Evolutionary conservation across 2,113 vertebrate genomes (phyloP).

Genomic region (Ammodytes dubius): DNA sequence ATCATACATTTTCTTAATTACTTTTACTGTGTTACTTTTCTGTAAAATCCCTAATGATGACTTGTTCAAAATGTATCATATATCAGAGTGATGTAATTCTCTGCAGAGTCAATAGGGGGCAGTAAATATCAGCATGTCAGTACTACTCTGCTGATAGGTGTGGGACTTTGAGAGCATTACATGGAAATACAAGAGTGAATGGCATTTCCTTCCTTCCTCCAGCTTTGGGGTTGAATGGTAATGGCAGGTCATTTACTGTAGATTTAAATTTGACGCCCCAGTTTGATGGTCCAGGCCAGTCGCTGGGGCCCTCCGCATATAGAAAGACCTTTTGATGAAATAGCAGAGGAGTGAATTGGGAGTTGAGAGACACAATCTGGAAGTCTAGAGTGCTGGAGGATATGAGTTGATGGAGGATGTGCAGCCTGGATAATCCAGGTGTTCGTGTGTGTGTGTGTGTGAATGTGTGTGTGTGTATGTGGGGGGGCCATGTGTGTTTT

Average conservation of each 20-base stretch:
- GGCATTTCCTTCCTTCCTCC: slow-evolving; percentile 31
- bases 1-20: not conserved
- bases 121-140: slow-evolving; percentile 60
- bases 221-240: slow-evolving; percentile 43
- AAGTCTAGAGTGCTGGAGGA: slow-evolving; percentile 11
- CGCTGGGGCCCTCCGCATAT: not conserved
- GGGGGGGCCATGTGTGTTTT: not conserved
- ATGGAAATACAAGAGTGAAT: slow-evolving; percentile 36
- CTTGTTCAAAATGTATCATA: not conserved
- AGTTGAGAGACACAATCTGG: slow-evolving; percentile 18
- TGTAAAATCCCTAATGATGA: not conserved
- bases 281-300: slow-evolving; percentile 31
- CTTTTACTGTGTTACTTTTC: not conserved
- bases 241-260: slow-evolving; percentile 55
- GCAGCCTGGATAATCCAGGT: slow-evolving; percentile 16
- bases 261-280: slow-evolving; percentile 59
- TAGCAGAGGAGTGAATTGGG: slow-evolving; percentile 13
- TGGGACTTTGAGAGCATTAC: slow-evolving; percentile 33
- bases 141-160: not conserved
- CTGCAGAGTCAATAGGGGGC: slow-evolving; percentile 52
- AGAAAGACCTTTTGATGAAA: slow-evolving; percentile 23
- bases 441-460: slow-evolving; percentile 8
- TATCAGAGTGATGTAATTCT: slow-evolving; percentile 53
- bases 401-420: slow-evolving; percentile 1
- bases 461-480: slow-evolving; percentile 5